phyloP scores from a whole-genome alignment of 2,113 vertebrate genomes.

The Percopsis transmontana region DNA sequence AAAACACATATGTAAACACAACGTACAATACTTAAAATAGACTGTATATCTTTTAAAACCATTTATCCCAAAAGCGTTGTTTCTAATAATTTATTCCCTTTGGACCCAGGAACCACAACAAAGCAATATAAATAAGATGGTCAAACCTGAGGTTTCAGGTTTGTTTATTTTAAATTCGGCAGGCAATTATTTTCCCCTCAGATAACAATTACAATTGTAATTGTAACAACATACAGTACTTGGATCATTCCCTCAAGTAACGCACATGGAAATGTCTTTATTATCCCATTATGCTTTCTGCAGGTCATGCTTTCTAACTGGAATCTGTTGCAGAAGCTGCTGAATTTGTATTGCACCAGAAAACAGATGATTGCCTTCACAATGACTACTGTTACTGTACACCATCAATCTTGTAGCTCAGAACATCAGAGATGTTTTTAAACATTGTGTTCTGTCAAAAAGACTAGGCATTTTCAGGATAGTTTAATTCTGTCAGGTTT shows the following conservation, averaged over 20 bases:
- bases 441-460: background rate
- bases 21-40: too few relatives aligned
- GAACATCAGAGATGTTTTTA: too few relatives aligned
- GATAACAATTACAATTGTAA: too few relatives aligned
- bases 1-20: too few relatives aligned
- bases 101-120: background rate
- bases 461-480: too few relatives aligned
- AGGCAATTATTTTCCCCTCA: slow-evolving; percentile 34
- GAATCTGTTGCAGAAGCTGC: background rate
- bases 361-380: background rate
- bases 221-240: slow-evolving; percentile 11
- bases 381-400: background rate
- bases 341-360: background rate
- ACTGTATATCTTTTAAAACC: too few relatives aligned
- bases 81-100: background rate
- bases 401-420: too few relatives aligned
- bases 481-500: too few relatives aligned
- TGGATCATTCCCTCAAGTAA: slow-evolving; percentile 22
- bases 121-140: background rate
- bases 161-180: slow-evolving; percentile 25
- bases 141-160: slow-evolving; percentile 12
- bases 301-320: slow-evolving; percentile 16
- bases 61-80: too few relatives aligned
- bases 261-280: slow-evolving; percentile 12
- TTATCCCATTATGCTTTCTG: slow-evolving; percentile 11